Evolutionary conservation across 2,113 vertebrate genomes (phyloP).

Genomic region (Pelecanoides urinatrix): DNA sequence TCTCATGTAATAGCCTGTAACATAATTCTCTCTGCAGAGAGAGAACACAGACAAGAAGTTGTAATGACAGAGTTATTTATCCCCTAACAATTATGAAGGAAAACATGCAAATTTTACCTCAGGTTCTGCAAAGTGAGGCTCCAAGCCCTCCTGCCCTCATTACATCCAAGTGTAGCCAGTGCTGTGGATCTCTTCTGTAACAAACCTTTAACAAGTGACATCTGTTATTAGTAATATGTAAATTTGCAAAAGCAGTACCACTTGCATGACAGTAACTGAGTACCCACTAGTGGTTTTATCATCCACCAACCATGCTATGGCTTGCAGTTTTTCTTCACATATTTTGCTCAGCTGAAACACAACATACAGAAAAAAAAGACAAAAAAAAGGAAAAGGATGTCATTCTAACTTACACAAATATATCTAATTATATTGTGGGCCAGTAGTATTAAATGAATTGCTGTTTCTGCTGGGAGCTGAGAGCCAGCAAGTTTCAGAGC

Average conservation of each 20-base stretch:
- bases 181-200: background rate
- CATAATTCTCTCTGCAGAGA: background rate
- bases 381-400: background rate
- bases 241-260: background rate
- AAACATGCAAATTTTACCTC: background rate
- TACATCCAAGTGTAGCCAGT: background rate
- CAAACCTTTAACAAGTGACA: background rate
- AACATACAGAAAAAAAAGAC: background rate
- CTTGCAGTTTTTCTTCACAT: background rate
- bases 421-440: slow-evolving; percentile 39
- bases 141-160: background rate
- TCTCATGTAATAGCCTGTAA: background rate
- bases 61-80: background rate
- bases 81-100: background rate
- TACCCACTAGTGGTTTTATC: background rate
- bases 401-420: slow-evolving; percentile 9
- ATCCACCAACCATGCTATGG: background rate
- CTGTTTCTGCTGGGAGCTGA: slow-evolving; percentile 41
- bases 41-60: background rate
- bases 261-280: background rate
- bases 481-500: background rate
- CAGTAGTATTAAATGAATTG: slow-evolving; percentile 8
- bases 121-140: background rate
- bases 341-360: slow-evolving; percentile 17
- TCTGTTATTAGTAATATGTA: background rate